Conservation (phyloP, 2,888 invertebrate genomes). For the Notodonta dromedarius region DNA sequence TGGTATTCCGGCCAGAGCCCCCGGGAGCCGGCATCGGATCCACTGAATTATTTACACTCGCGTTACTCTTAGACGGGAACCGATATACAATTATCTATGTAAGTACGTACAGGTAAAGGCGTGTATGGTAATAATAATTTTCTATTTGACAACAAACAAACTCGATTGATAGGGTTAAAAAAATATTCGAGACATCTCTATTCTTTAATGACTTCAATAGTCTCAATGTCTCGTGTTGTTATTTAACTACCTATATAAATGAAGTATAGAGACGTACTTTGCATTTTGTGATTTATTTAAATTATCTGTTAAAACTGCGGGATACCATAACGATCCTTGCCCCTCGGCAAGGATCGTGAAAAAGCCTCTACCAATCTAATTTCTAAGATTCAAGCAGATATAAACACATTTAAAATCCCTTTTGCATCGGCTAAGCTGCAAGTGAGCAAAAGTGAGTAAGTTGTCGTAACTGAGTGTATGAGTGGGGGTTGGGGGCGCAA, state of each 20-base stretch:
- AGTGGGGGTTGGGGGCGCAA: constrained; percentile 55
- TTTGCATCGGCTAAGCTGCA: constrained; percentile 46
- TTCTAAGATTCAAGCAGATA: constrained; percentile 2
- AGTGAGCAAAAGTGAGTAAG: constrained; percentile 67
- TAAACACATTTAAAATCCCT: constrained; percentile 34
- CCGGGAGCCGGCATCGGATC: constrained; percentile 66
- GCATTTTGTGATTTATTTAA: constrained; percentile 2
- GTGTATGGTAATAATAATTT: constrained; percentile 48
- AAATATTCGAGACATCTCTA: too few relatives aligned
- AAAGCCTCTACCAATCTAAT: not conserved
- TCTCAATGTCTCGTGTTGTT: constrained; percentile 7
- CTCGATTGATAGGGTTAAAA: not conserved
- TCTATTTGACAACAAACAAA: not conserved
- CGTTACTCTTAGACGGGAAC: constrained; percentile 50
- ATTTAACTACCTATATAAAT: too few relatives aligned
- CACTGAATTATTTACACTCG: constrained; percentile 79
- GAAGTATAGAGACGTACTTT: too few relatives aligned
- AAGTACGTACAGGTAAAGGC: constrained; percentile 41
- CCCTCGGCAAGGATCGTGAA: too few relatives aligned
- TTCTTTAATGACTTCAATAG: too few relatives aligned
- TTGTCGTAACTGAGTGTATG: constrained; percentile 69
- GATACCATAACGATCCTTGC: too few relatives aligned
- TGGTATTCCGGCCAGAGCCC: constrained; percentile 75
- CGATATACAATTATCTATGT: constrained; percentile 19
- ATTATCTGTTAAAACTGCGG: too few relatives aligned